phyloP scores from a whole-genome alignment of 2,888 invertebrate species.

The Suillia variegata region DNA sequence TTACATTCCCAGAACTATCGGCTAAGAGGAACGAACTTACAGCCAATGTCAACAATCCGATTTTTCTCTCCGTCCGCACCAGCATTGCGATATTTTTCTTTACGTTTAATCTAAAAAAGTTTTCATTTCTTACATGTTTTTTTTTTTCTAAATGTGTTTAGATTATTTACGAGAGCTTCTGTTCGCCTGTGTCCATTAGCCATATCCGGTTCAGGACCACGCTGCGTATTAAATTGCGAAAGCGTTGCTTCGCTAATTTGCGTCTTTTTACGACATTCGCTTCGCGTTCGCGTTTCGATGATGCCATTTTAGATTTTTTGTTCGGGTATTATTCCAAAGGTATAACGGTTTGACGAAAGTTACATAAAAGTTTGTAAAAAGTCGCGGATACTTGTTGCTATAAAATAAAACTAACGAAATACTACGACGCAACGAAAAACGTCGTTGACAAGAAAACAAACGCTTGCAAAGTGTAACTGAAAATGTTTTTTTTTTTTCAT shows the following conservation, averaged over 20 bases:
- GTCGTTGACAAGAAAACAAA: no score
- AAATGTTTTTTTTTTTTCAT: no score
- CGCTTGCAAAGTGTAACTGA: no score
- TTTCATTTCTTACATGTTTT: no score
- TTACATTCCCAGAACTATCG: no score
- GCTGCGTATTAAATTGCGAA: conserved; percentile 65
- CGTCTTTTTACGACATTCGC: conserved; percentile 44
- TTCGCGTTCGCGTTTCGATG: conserved; percentile 32
- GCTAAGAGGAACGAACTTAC: conserved; percentile 47
- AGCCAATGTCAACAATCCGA: conserved; percentile 63
- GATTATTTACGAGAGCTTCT: conserved; percentile 37
- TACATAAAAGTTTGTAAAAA: no score
- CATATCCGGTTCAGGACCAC: conserved; percentile 64
- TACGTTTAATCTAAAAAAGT: conserved; percentile 33
- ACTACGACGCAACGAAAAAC: no score
- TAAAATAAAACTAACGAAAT: no score
- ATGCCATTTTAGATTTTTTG: conserved; percentile 14
- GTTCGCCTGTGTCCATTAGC: conserved; percentile 37
- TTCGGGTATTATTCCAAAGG: no score
- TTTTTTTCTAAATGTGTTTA: no score
- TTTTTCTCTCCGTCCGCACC: conserved; percentile 63
- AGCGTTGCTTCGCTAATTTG: conserved; percentile 64
- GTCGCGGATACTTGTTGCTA: no score
- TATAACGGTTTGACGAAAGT: no score
- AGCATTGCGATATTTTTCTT: conserved; percentile 65